Evolutionary conservation across 1,140 invertebrate species (phyloP), one percentile per base, ranked within the genome.

Genomic region (Orchesella cincta): DNA sequence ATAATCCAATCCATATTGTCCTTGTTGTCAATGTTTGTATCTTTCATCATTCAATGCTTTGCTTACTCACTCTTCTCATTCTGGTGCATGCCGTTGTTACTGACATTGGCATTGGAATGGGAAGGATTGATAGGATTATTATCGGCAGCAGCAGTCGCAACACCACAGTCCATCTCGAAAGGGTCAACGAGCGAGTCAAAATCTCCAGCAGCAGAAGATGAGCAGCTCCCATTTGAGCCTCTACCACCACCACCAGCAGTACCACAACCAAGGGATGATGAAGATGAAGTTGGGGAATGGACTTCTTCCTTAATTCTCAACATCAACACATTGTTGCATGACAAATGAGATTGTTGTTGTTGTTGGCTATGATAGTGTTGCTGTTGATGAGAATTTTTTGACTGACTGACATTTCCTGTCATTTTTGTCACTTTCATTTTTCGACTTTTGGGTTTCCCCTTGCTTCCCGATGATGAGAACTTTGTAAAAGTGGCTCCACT

Each of bases 301-400:
- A 67, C 62, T 33, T 67, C 62, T 18, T 67, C 62, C 23, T 67
- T 67, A n/a, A 67, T 67, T 67, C 62, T 29, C 31, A 67, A 12
- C 62, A 67, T 67, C 26, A 67, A 5, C 26, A 67, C 62, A 23
- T 8, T 18, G 8, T 8, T 18, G 39, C 8, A 46, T 31, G 62
- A 29, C 62, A 67, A 67, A 14, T 67, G 62, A 67, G 26, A 14
- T 33, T 67, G 62, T 12, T 67, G 26, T 16, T n/a, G 39, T 23
- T 57, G 8, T 26, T 57, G 54, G 12, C 3, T 12, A n/a, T 67
- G 62, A 31, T 67, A 31, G 23, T 29, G 2, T 57, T 57, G 52
- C 23, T 57, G 23, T n/a, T n/a, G n/a, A n/a, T n/a, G n/a, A n/a
- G n/a, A n/a, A n/a, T n/a, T n/a, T n/a, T n/a, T n/a, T 57, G 26